Base-by-base conservation (phyloP, 2,888 invertebrate genomes). In the Acleris emargana region DNA sequence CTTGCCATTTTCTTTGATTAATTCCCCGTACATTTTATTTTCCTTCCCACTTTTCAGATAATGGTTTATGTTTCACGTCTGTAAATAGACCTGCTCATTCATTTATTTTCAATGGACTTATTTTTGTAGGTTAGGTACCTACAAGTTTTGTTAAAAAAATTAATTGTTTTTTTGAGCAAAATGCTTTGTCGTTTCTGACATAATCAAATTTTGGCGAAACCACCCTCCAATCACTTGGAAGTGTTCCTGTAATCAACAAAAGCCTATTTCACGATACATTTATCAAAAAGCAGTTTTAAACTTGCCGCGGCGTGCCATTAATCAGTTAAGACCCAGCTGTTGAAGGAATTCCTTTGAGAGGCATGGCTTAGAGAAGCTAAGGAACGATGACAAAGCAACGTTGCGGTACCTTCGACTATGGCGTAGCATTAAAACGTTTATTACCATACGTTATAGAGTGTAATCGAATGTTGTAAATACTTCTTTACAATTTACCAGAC, bases 241-340 rank as follows among this genome's bases (percentile, higher is more conserved):
- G 16, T 28, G 54, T 16, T 55, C 45, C 73, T 69, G 74, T 77
- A 75, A 75, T 76, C 72, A 70, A 58, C 64, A 42, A 67, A 67
- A 70, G 70, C 68, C 68, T 71, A 68, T 71, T 76, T 72, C 70
- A 69, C 64, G 69, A 73, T 71, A 70, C 76, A 79, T 82, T 78
- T 74, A 78, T 78, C 76, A 76, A 72, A 70, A 74, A 72, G 77
- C 70, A 75, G 72, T 76, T 79, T 76, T 76, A 68, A 80, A 81
- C 72, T 81, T 79, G 70, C 70, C 76, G 75, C 71, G 68, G 50
- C 68, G 58, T 32, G 57, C 58, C 83, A 83, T 86, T 83, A 83
- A 86, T 88, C 82, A 84, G 78, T 72, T 77, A 72, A 79, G 82
- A 73, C 85, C 82, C 87, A 86, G 87, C 84, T 87, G 89, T 80